Evolutionary conservation across 2,797 vertebrate genomes (phyloP).

Genomic region (Lophotriccus pileatus): DNA sequence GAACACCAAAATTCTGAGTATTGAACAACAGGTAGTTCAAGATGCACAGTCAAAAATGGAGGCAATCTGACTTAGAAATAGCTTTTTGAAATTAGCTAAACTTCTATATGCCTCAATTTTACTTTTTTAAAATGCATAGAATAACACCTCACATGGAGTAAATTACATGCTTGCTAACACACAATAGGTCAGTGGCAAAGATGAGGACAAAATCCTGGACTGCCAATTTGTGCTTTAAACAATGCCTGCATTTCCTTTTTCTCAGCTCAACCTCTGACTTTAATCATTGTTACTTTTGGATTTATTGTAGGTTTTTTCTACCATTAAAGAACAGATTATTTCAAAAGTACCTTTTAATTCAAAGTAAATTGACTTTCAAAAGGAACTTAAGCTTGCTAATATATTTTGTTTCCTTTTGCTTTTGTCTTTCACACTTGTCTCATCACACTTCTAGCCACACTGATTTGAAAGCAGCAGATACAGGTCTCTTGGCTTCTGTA

Average conservation of each 20-base stretch:
- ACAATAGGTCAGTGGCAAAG: neutral
- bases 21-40: conserved; percentile 2
- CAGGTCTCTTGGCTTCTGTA: neutral
- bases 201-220: neutral
- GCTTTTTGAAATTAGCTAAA: neutral
- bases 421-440: neutral
- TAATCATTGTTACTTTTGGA: neutral
- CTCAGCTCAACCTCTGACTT: neutral
- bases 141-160: neutral
- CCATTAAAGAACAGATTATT: neutral
- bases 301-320: neutral
- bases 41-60: neutral
- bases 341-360: neutral
- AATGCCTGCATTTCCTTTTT: neutral
- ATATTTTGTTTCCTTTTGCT: neutral
- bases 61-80: neutral
- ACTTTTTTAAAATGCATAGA: neutral
- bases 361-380: neutral
- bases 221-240: neutral
- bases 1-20: neutral
- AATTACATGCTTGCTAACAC: neutral
- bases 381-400: neutral
- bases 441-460: neutral
- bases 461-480: neutral
- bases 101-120: neutral